Evolutionary conservation across 2,113 vertebrate species (phyloP), one percentile per base, ranked within the genome.

Genomic region (Sprattus sprattus): DNA sequence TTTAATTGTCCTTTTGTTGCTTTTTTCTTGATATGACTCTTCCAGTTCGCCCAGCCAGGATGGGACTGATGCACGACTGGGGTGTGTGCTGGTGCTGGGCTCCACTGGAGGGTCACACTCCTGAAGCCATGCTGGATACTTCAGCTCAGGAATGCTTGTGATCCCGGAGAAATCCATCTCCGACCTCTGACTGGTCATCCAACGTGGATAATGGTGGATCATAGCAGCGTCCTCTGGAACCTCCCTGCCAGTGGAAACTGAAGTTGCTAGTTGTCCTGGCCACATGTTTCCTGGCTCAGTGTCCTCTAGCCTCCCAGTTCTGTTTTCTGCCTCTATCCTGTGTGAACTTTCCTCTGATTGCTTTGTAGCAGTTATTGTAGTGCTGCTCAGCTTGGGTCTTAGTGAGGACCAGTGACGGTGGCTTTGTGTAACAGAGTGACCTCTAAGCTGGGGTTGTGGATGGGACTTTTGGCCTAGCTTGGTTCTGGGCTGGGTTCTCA

Each of bases 111-210:
- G 86, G 45, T 92, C 91, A 84, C 89, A 91, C 83, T 85, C 92
- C 32, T 91, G 91, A 5, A 96, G 90, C 95, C 96, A 97, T 15
- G 86, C 6, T 0, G 96, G 96, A 81, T 96, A 96, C 45, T 89
- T 93, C 46, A 91, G 88, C 49, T 94, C 94, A 45, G 96, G 96
- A 85, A 96, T 81, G 45, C 96, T 96, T 11, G 93, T 94, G 88
- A 97, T 88, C 2, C 93, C 96, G 0, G 96, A 96, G 67, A 96
- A 90, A 46, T 91, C 93, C 82, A 96, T 91, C 4, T 96, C 94
- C 0, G 95, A 93, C 86, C 94, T 96, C 84, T 93, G 93, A 87
- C 94, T 94, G 32, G 95, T 96, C 67, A 96, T 91, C 96, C 96
- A 96, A 81, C 95, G 92, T 5, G 96, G 96, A 84, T 96, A 95